Percentiles rank a stretch among this genome's conserved stretches.
These are phyloP conservation scores for Saguinus imperator DNA, from an alignment of 2,113 vertebrate genomes.

Conservation along the genomic window DNA sequence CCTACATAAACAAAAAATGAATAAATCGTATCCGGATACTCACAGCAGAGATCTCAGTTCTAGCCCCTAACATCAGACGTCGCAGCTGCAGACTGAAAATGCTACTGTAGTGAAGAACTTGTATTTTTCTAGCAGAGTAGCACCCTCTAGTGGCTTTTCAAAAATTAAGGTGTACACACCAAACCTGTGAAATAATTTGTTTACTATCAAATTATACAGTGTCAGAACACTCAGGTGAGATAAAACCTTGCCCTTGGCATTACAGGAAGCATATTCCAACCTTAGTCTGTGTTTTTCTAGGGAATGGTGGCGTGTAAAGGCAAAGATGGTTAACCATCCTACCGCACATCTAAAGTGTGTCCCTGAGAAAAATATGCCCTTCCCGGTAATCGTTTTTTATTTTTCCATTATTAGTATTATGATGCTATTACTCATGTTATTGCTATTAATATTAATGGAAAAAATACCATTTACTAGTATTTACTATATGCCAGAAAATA, in stretches of 20 bases:
- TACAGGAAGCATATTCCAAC: background rate
- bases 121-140: conserved; percentile 75
- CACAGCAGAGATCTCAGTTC: conserved; percentile 66
- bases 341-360: background rate
- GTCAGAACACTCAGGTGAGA: conserved; percentile 55
- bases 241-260: conserved; percentile 16
- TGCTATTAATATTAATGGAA: background rate
- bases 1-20: conserved; percentile 56
- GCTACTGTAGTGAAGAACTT: conserved; percentile 32
- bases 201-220: conserved; percentile 68
- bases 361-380: background rate
- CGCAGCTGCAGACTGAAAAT: conserved; percentile 63
- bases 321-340: background rate
- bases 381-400: background rate
- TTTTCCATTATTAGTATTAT: background rate
- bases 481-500: background rate
- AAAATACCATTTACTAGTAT: background rate
- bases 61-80: conserved; percentile 63
- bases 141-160: conserved; percentile 72
- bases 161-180: background rate
- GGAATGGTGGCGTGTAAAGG: background rate
- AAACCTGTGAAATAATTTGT: conserved; percentile 73
- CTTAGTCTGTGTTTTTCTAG: background rate
- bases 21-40: conserved; percentile 70
- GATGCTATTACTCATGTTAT: background rate